Percentiles rank a stretch among this genome's conserved stretches.
Evolutionary conservation across 2,888 invertebrate genomes (phyloP).

Genomic region (Polyommatus icarus): DNA sequence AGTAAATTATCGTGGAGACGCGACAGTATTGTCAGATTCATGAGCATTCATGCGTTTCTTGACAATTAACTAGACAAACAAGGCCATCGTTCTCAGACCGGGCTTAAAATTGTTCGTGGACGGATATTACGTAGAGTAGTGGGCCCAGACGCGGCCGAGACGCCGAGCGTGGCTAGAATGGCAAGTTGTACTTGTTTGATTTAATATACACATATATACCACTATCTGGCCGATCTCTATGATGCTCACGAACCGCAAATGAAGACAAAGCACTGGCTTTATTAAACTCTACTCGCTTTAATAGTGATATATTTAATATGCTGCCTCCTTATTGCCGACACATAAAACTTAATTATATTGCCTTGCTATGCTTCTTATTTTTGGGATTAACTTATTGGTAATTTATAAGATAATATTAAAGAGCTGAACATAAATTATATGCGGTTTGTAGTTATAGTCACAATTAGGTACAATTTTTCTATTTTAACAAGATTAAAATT

Average conservation of each 20-base stretch:
- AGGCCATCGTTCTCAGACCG: constrained; percentile 44
- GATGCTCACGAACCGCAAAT: constrained; percentile 38
- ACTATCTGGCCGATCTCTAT: constrained; percentile 37
- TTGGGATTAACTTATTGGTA: background rate
- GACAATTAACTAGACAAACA: constrained; percentile 43
- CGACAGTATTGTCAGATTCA: constrained; percentile 23
- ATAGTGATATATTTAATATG: constrained; percentile 16
- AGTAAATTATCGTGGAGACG: background rate
- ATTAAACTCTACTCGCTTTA: constrained; percentile 34
- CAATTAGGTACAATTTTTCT: background rate
- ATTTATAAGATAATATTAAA: background rate
- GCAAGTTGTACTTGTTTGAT: constrained; percentile 54
- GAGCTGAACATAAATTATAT: background rate
- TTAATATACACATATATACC: constrained; percentile 45
- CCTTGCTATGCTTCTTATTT: background rate
- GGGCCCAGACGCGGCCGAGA: constrained; percentile 57
- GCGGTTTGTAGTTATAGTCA: background rate
- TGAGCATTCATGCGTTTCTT: constrained; percentile 32
- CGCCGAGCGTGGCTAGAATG: constrained; percentile 51
- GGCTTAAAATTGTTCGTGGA: constrained; percentile 31
- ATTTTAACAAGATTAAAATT: too few relatives aligned
- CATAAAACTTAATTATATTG: background rate
- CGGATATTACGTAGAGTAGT: constrained; percentile 28
- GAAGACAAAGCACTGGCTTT: constrained; percentile 39
- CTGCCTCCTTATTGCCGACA: background rate